These are phyloP conservation scores for Thysanoteuthis rhombus DNA, from an alignment of 2,888 invertebrate species.

Conservation along the genomic window DNA sequence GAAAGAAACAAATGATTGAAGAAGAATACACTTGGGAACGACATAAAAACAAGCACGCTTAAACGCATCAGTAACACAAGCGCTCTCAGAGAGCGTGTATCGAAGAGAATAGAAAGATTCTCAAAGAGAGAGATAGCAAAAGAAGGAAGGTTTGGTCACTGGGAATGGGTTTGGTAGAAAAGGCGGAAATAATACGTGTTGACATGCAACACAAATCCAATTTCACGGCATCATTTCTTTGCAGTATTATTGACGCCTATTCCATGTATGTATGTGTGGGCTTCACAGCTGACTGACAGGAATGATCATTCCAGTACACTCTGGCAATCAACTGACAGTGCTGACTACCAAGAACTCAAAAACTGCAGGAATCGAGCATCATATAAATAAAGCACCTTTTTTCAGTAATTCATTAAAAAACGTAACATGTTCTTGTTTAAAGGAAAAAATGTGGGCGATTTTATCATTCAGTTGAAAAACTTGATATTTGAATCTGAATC, in stretches of 20 bases:
- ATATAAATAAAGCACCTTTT: background rate
- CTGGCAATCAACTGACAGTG: background rate
- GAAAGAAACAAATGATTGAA: too few relatives aligned
- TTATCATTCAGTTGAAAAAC: too few relatives aligned
- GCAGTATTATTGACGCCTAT: background rate
- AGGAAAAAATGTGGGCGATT: too few relatives aligned
- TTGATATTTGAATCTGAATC: too few relatives aligned
- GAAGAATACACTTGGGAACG: too few relatives aligned
- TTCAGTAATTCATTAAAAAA: too few relatives aligned
- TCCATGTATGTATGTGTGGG: background rate
- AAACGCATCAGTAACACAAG: too few relatives aligned
- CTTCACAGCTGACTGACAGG: background rate
- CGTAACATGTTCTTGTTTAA: too few relatives aligned
- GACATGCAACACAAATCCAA: constrained; percentile 12
- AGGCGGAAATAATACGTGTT: background rate
- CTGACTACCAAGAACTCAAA: background rate
- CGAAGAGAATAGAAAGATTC: too few relatives aligned
- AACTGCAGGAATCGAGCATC: background rate
- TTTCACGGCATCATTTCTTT: background rate
- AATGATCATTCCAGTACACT: background rate
- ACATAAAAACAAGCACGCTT: too few relatives aligned
- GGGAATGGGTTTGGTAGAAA: background rate
- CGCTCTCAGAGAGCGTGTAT: too few relatives aligned
- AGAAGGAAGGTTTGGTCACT: background rate
- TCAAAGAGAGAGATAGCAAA: too few relatives aligned